These are phyloP conservation scores for Microplitis demolitor DNA, from an alignment of 1,140 invertebrate species.

Conservation along the genomic window DNA sequence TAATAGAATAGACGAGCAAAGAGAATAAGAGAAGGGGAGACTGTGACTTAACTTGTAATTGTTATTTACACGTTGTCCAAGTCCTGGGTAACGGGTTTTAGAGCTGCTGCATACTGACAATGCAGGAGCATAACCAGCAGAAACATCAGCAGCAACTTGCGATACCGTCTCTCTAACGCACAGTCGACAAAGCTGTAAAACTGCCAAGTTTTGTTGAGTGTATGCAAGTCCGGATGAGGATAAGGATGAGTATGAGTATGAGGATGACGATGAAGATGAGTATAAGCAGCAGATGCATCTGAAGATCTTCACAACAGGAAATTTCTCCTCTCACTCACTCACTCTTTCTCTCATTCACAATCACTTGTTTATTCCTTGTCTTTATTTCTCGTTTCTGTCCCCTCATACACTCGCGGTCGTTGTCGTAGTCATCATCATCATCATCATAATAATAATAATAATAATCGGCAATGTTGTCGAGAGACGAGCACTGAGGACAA, in stretches of 20 bases:
- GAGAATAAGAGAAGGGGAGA: not conserved
- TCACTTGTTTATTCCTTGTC: constrained; percentile 23
- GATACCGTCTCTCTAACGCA: no score
- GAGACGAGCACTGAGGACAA: no score
- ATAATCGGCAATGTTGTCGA: no score
- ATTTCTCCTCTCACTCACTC: constrained; percentile 45
- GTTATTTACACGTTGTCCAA: constrained; percentile 36
- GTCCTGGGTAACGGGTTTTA: constrained; percentile 21
- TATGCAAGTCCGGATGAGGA: constrained; percentile 31
- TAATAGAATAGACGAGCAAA: not conserved
- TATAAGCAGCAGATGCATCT: constrained; percentile 52
- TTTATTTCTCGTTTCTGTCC: constrained; percentile 31
- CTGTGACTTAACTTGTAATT: constrained; percentile 27
- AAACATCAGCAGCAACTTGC: no score
- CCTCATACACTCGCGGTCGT: not conserved
- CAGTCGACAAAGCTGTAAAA: no score
- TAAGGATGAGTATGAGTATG: constrained; percentile 15
- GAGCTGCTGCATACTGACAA: not conserved
- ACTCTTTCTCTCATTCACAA: constrained; percentile 22
- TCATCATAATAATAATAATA: no score
- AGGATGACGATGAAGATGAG: not conserved
- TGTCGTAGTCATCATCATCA: no score
- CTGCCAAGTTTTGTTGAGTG: not conserved
- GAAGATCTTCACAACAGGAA: constrained; percentile 60
- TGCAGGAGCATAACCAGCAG: not conserved